Evolutionary conservation across 2,113 vertebrate species (phyloP), one percentile per base, ranked within the genome.

Genomic region (Coregonus clupeaformis): DNA sequence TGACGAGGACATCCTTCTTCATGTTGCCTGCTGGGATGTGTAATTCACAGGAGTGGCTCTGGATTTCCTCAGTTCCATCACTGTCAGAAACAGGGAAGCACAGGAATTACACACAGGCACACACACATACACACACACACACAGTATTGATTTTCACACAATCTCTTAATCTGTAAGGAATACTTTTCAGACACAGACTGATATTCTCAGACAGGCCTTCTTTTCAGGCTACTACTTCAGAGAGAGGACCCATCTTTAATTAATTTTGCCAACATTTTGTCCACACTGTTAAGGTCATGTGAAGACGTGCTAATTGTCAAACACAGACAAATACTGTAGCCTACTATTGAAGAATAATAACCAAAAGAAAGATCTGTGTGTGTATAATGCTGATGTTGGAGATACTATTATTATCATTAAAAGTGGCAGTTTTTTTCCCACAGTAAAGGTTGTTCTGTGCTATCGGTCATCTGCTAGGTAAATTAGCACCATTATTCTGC

Each of bases 391-490:
- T 42, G 42, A 68, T 45, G 22, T 25, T 52, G 78, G 27, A 22
- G 77, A 74, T 81, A 78, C 76, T 45, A 68, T 30, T 67, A 82
- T 80, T 72, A 78, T 79, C 79, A 88, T 87, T 87, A 80, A 85
- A 82, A 84, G 72, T 77, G 72, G 29, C 32, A 62, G 14, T 76
- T 57, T 84, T 84, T 74, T 74, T 36, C 79, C 76, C 77, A 87
- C 82, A 78, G 71, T 68, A 81, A 85, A 89, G 84, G 86, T 89
- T 87, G 36, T 12, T 84, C 29, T 52, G 80, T 71, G 74, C 83
- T 91, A 93, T 92, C 87, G 81, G 90, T 91, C 92, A 93, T 92
- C 91, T 88, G 75, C 81, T 71, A 81, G 73, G 83, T 86, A 90
- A 91, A 93, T 92, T 83, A 92, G 84, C 80, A 78, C 85, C 87